Evolutionary conservation across 2,113 vertebrate genomes (phyloP).

Genomic region (Cheilinus undulatus): DNA sequence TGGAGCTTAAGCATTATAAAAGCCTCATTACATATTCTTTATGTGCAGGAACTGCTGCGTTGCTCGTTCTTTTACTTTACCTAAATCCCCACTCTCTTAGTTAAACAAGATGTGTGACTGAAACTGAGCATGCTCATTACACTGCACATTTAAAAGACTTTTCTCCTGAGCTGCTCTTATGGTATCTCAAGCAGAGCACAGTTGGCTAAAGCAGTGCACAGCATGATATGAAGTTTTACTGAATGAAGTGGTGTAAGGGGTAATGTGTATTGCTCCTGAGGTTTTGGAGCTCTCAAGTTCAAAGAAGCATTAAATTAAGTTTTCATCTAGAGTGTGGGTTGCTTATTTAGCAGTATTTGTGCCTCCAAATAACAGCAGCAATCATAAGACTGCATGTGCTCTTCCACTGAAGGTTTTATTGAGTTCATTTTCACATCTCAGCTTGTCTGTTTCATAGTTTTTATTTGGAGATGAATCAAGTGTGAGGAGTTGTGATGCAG

Average conservation of each 20-base stretch:
- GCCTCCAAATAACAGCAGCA: constrained; percentile 38
- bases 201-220: neutral
- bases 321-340: constrained; percentile 47
- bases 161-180: constrained; percentile 17
- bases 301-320: constrained; percentile 58
- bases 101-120: constrained; percentile 20
- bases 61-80: constrained; percentile 4
- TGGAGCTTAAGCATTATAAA: constrained; percentile 15
- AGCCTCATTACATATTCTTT: constrained; percentile 21
- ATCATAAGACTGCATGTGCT: constrained; percentile 19
- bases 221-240: constrained; percentile 38
- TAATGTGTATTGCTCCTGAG: constrained; percentile 61
- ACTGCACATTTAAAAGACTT: constrained; percentile 38
- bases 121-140: constrained; percentile 39
- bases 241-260: constrained; percentile 36
- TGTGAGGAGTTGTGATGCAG: constrained; percentile 40
- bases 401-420: constrained; percentile 43
- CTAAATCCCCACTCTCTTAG: constrained; percentile 9
- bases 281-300: constrained; percentile 23
- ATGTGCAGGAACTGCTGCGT: constrained; percentile 16
- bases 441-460: constrained; percentile 10
- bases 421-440: constrained; percentile 38
- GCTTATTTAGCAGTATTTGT: constrained; percentile 54
- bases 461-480: constrained; percentile 32
- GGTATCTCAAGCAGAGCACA: constrained; percentile 19